These are phyloP conservation scores for Vanessa cardui DNA, from an alignment of 2,888 invertebrate genomes.

Conservation along the genomic window DNA sequence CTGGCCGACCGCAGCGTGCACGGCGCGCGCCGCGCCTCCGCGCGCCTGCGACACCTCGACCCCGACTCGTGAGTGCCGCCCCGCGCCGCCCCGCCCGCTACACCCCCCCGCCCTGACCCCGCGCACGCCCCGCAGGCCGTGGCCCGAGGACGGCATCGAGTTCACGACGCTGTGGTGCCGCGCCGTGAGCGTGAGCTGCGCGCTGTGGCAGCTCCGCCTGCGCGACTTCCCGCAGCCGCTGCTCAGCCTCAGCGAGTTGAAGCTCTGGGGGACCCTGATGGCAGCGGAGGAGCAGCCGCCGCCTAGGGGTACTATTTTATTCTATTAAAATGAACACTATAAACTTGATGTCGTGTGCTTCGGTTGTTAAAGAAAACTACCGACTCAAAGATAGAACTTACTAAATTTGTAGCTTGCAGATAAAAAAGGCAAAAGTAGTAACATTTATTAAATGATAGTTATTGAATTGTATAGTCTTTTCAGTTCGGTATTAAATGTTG, in stretches of 20 bases:
- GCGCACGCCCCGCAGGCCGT: conserved; percentile 84
- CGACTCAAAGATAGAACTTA: no score
- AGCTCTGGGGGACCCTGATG: conserved; percentile 93
- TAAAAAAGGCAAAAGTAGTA: no score
- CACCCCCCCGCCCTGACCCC: neutral
- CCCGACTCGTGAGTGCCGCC: conserved; percentile 83
- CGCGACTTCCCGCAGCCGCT: conserved; percentile 98
- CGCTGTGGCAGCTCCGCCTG: conserved; percentile 93
- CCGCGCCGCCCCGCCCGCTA: no score
- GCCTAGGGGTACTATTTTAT: conserved; percentile 74
- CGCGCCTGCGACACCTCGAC: conserved; percentile 91
- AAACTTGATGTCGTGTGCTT: neutral
- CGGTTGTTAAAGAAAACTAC: no score
- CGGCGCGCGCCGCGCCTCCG: conserved; percentile 89
- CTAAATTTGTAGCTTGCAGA: no score
- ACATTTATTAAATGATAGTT: no score
- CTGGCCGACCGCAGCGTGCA: conserved; percentile 94
- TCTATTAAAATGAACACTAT: neutral
- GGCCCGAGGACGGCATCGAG: conserved; percentile 94
- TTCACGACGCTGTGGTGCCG: conserved; percentile 97
- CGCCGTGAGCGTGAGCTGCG: conserved; percentile 90
- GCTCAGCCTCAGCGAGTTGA: conserved; percentile 91
- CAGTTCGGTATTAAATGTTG: no score
- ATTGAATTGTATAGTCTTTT: no score
- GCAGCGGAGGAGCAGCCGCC: conserved; percentile 95